Evolutionary conservation across 2,113 vertebrate species (phyloP).

Genomic region (Orycteropus afer): DNA sequence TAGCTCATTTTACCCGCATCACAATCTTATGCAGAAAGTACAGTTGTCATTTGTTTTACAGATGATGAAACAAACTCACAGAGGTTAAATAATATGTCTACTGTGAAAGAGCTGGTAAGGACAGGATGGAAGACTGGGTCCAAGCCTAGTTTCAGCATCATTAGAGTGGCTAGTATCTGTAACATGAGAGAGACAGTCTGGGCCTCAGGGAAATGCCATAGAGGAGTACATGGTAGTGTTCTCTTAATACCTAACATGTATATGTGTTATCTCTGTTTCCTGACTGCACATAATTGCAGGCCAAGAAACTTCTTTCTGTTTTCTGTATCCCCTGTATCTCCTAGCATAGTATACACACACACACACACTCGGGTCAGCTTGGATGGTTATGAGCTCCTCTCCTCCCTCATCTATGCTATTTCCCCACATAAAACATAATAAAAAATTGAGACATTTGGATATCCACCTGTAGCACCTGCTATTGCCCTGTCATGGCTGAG

Average conservation of each 20-base stretch:
- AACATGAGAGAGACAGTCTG: neutral
- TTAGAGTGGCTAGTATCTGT: too few species aligned
- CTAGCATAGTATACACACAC: neutral
- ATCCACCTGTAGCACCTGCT: neutral
- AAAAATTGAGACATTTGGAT: neutral
- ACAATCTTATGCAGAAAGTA: neutral
- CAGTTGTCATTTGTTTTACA: neutral
- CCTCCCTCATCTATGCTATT: neutral
- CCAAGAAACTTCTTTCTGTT: neutral
- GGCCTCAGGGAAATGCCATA: neutral
- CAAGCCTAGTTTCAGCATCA: neutral
- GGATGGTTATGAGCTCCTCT: neutral
- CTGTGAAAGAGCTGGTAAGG: neutral
- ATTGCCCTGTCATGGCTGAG: neutral
- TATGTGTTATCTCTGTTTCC: neutral
- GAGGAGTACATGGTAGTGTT: too few species aligned
- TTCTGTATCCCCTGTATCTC: neutral
- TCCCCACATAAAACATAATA: neutral
- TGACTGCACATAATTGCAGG: neutral
- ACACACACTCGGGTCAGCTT: fast-evolving
- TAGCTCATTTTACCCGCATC: neutral
- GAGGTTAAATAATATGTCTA: neutral
- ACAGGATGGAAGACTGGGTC: neutral
- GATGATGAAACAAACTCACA: neutral
- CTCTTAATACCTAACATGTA: fast-evolving